Percentiles rank a stretch among this genome's conserved stretches.
Conservation (phyloP, 1,140 invertebrate species). For the Pantala flavescens region DNA sequence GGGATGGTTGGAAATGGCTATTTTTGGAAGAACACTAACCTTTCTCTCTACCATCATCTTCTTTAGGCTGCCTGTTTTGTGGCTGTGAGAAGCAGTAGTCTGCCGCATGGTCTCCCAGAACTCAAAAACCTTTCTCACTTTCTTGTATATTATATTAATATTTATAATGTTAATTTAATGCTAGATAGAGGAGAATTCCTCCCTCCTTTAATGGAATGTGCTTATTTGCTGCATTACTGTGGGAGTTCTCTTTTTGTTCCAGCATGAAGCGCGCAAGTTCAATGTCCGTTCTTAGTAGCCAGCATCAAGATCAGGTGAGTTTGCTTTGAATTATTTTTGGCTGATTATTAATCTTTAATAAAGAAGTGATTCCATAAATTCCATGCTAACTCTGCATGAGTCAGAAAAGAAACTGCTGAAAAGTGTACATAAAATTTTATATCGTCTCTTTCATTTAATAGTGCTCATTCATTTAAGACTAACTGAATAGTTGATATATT, state of each 20-base stretch:
- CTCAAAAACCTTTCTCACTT: neutral
- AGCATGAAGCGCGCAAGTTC: slow-evolving; percentile 55
- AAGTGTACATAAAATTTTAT: too few species aligned
- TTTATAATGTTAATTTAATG: slow-evolving; percentile 20
- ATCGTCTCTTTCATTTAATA: too few species aligned
- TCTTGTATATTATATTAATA: slow-evolving; percentile 18
- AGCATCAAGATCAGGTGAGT: slow-evolving; percentile 28
- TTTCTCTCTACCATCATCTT: slow-evolving; percentile 10
- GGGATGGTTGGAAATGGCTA: neutral
- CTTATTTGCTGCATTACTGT: slow-evolving; percentile 19
- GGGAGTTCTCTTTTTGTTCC: slow-evolving; percentile 28
- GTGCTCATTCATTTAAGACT: too few species aligned
- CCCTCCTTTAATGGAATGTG: slow-evolving; percentile 14
- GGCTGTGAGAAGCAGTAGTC: slow-evolving; percentile 14
- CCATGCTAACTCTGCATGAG: too few species aligned
- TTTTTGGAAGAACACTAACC: slow-evolving; percentile 1
- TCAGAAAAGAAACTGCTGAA: too few species aligned
- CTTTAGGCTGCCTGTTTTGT: slow-evolving; percentile 12
- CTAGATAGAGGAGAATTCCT: slow-evolving; percentile 16
- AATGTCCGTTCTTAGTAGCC: slow-evolving; percentile 46
- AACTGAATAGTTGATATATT: too few species aligned
- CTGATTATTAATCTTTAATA: neutral
- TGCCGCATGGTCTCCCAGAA: slow-evolving; percentile 2
- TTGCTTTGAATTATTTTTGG: slow-evolving; percentile 8
- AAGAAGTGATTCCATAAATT: too few species aligned